Percentiles rank a stretch among this genome's conserved stretches.
These are phyloP conservation scores for Campoletis raptor DNA, from an alignment of 2,888 invertebrate genomes.

Conservation along the genomic window DNA sequence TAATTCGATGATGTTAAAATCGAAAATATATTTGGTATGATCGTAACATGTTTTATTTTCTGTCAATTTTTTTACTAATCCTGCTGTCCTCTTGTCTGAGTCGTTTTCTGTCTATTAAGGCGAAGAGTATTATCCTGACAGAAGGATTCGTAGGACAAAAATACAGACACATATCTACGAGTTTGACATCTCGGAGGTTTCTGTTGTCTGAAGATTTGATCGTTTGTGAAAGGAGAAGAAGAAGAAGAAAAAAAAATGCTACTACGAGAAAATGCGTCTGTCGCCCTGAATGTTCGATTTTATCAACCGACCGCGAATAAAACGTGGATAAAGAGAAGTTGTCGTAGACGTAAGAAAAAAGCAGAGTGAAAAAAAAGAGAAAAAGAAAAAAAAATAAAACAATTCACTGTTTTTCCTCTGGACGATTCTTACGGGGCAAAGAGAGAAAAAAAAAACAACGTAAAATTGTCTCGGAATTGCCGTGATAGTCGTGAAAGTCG, in stretches of 20 bases:
- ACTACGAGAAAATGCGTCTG: slow-evolving; percentile 7
- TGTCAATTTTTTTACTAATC: background rate
- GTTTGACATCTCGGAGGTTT: slow-evolving; percentile 22
- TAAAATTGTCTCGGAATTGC: slow-evolving; percentile 46
- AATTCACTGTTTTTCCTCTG: slow-evolving; percentile 38
- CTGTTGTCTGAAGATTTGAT: slow-evolving; percentile 22
- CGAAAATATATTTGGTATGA: background rate
- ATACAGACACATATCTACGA: background rate
- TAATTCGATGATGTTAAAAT: too few species aligned
- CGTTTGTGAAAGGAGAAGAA: slow-evolving; percentile 3
- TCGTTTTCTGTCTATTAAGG: slow-evolving; percentile 6
- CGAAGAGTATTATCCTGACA: background rate
- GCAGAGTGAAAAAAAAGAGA: too few species aligned
- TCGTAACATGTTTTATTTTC: background rate
- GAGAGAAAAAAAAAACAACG: slow-evolving; percentile 19
- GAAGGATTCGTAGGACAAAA: slow-evolving; percentile 18
- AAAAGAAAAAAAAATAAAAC: slow-evolving; percentile 24
- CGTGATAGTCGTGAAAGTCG: slow-evolving; percentile 26
- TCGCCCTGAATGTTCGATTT: slow-evolving; percentile 46
- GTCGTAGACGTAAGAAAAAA: slow-evolving; percentile 29
- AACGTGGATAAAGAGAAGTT: slow-evolving; percentile 27
- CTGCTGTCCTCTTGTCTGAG: background rate
- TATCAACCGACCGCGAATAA: slow-evolving; percentile 34
- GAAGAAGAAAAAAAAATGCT: background rate
- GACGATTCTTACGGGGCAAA: slow-evolving; percentile 19